Evolutionary conservation across 2,113 vertebrate species (phyloP), one percentile per base, ranked within the genome.

Genomic region (Ailuropoda melanoleuca): DNA sequence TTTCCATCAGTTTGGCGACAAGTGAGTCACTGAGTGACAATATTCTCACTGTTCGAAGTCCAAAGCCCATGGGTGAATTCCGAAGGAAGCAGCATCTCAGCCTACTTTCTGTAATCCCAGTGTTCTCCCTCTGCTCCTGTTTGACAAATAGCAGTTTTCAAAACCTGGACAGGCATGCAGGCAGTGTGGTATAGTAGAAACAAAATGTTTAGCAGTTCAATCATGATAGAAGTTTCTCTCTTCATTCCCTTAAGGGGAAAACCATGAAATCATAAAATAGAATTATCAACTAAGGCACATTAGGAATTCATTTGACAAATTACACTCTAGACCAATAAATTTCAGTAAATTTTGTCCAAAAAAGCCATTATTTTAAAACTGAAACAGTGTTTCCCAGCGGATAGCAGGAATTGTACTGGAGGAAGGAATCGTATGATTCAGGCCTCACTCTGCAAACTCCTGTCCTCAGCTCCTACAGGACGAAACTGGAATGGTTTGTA

Each of bases 401-500:
- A 17, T 3, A 39, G 1, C 1, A 53, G 43, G n/a, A 29, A 4
- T 6, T 29, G 4, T 34, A 0, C 29, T 34, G 19, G 10, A 9
- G 72, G 58, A 46, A 23, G 50, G 23, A 11, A 12, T 29, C 58
- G 31, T 17, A 14, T 0, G 1, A 1, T 34, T 87, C 88, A 19
- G 37, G 21, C 34, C 37, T 9, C 4, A 4, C 11, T 64, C 34
- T 18, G 50, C 55, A n/a, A 13, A n/a, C 89, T 31, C 55, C 29
- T 21, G 8, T 11, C 74, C n/a, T 66, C 21, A 3, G 3, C 58
- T 58, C 68, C 2, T 9, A 3, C 0, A 3, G 9, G 17, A 74
- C 3, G 1, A 55, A 29, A 10, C 10, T 0, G 0, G 39, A 58
- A 2, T 1, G 0, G 39, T 7, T 6, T 0, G 0, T 8, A 11